Base-by-base conservation (phyloP, 1,140 invertebrate genomes). In the Nixonia krombeini region DNA sequence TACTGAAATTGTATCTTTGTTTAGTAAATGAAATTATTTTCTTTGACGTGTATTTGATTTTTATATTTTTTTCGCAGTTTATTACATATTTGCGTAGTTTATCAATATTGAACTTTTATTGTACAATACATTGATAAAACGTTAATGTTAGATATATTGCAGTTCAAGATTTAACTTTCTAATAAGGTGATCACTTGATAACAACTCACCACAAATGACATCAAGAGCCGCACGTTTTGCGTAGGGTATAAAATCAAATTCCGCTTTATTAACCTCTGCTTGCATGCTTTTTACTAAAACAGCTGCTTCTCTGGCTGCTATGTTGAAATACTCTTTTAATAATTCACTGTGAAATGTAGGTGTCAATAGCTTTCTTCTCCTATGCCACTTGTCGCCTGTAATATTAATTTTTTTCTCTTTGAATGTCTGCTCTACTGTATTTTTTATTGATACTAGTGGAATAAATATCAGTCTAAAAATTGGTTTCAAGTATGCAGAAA, bases 321-420 rank as follows among this genome's bases (percentile, higher is more conserved):
- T 87, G 4, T 87, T 85, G 2, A 92, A 62, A 70, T 93, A 94
- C 46, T 89, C 86, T 45, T 92, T 88, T 4, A 94, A 74, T 16
- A 94, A 90, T 56, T 88, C 87, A 74, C 91, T 92, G 79, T 94
- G 93, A 70, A 94, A 94, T 0, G 91, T 90, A 2, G 93, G 91
- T 0, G 93, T 93, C 3, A 94, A 75, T 29, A 94, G 73, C 76
- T 91, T 92, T 8, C 93, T 82, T 29, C 90, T 79, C 0, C 61
- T 65, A 18, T 87, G 86, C 92, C 92, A 94, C 80, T 91, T 91
- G 4, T 83, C 76, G 9, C 92, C 92, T 87, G 45, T 37, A 76
- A 72, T 17, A 61, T 13, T 15, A 38, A 12, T 38, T 12, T 42
- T 42, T 42, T n/a, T n/a, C n/a, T n/a, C n/a, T n/a, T n/a, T n/a